A percentile compares a stretch with the other conserved stretches of the same genome.
Conservation (phyloP, 2,113 vertebrate genomes). For the Carassius auratus region DNA sequence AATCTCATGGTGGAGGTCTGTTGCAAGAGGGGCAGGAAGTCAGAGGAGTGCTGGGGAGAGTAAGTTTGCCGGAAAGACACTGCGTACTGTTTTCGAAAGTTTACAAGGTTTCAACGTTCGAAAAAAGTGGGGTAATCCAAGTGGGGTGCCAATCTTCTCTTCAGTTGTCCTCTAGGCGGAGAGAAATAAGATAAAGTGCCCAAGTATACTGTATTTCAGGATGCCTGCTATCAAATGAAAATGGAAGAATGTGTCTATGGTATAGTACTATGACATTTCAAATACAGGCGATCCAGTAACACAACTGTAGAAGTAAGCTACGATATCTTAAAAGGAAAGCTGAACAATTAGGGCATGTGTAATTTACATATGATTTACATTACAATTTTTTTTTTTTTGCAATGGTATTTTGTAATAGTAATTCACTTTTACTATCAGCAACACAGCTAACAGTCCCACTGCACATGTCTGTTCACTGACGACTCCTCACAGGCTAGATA, state of each 20-base stretch:
- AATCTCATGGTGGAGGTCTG: constrained; percentile 90
- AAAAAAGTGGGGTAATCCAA: not conserved
- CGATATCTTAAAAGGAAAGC: not conserved
- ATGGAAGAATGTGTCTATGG: not conserved
- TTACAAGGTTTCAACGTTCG: not conserved
- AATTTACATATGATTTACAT: not conserved
- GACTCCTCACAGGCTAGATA: too few relatives aligned
- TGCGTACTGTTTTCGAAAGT: not conserved
- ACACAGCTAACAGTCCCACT: too few relatives aligned
- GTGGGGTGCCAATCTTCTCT: not conserved
- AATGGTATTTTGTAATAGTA: too few relatives aligned
- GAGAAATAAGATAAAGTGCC: not conserved
- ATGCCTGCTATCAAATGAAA: not conserved
- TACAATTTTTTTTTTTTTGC: not conserved
- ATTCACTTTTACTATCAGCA: too few relatives aligned
- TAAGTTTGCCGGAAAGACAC: constrained; percentile 72
- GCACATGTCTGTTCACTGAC: too few relatives aligned
- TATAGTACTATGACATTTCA: not conserved
- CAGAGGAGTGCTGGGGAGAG: constrained; percentile 88
- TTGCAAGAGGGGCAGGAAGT: constrained; percentile 89
- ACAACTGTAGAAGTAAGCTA: not conserved
- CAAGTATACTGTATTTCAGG: not conserved
- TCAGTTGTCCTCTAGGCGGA: not conserved
- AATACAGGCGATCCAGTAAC: not conserved
- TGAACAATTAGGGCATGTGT: not conserved